Base-by-base conservation (phyloP, 2,797 vertebrate species). In the Spinus pinus region DNA sequence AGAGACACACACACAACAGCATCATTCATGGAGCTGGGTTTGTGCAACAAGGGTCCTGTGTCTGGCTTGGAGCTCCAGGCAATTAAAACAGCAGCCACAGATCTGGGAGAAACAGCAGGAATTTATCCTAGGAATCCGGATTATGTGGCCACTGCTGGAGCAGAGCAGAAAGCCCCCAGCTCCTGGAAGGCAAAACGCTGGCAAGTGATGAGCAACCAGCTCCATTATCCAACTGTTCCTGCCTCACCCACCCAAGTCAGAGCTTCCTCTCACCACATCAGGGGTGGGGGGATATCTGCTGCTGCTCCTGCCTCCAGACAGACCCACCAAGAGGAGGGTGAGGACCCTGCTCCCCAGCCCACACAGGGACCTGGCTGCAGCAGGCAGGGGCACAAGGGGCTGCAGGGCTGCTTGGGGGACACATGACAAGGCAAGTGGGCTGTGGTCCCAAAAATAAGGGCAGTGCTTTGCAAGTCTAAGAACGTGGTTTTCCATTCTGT, bases 1-100 rank as follows among this genome's bases (percentile, higher is more conserved):
- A 3, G 86, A 90, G 93, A 53, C 90, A 39, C 24, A 64, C 24
- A 64, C 90, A 97, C 95, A 97, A 96, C 92, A 85, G 95, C 83
- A 92, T 95, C 96, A 96, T 97, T 97, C 95, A 97, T 89, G 81
- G 88, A 88, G 88, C 86, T 2, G 62, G 60, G 88, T 79, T 41
- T 54, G 41, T 80, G 74, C 84, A 96, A 97, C 93, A 97, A 97
- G 94, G 88, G 81, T 95, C 93, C 96, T 96, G 94, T 97, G 95
- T 97, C 92, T 96, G 85, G 70, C 93, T 89, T 18, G 1, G 86
- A 86, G 94, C 88, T 92, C 93, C 3, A 2, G 81, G 92, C 90
- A 87, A 90, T 93, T 85, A 91, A 94, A 95, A 79, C 81, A 92
- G 88, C 92, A 86, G 86, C 92, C 91, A 65, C 82, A 71, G 88